Evolutionary conservation across 2,888 invertebrate genomes (phyloP), one percentile per base, ranked within the genome.

Genomic region (Euphydryas editha): DNA sequence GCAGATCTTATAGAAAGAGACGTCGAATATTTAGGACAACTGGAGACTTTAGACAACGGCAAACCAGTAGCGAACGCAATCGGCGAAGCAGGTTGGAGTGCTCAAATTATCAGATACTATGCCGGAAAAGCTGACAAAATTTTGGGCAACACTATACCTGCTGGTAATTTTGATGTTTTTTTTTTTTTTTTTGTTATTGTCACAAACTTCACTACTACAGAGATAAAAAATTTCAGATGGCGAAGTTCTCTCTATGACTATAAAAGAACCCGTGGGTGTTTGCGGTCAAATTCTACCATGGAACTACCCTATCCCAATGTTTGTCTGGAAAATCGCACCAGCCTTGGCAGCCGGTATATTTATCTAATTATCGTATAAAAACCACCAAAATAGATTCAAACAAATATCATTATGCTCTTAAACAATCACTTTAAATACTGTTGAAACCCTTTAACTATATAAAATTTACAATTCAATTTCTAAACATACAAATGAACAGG

Each of bases 41-140:
- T 99, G 74, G 99, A 99, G 90, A 98, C 99, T 0, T 84, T 98
- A 72, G 98, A 99, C 85, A 98, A 98, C 85, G 99, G 99, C 0
- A 99, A 99, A 82, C 98, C 98, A 0, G 98, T 95, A 76, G 90
- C 94, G 24, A 89, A 93, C 71, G 94, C 97, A 0, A 93, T 93
- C 65, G 95, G 94, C 49, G 97, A 98, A 82, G 86, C 97, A 0
- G 93, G 94, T 5, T 90, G 91, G 71, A 91, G 95, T 18, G 92
- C 95, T 0, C 93, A 94, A 61, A 94, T 94, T 46, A 77, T 97
- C 7, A 95, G 98, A 75, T 98, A 98, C 81, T 98, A 96, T 84
- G 98, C 98, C 17, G 98, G 98, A 1, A 98, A 96, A 95, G 97
- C 98, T 1, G 98, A 98, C 81, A 98, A 98, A 86, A 96, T 95